phyloP scores from a whole-genome alignment of 2,113 vertebrate genomes.

The Stomatorhinus ivindoensis region DNA sequence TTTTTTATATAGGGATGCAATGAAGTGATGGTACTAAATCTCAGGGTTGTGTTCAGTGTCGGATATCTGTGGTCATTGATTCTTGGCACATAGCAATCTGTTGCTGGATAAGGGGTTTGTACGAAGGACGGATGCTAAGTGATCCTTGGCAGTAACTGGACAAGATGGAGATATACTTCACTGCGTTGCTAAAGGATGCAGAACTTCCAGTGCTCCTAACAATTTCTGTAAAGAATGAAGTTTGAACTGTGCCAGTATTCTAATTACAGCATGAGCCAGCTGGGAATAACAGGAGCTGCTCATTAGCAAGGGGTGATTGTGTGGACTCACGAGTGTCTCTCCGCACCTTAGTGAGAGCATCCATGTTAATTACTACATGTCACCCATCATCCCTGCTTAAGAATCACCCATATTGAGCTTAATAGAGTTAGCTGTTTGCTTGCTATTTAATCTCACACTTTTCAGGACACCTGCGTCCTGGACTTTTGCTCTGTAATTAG shows the following conservation, averaged over 20 bases:
- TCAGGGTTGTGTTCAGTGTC: neutral
- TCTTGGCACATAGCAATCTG: neutral
- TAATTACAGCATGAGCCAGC: neutral
- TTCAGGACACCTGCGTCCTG: neutral
- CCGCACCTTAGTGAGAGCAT: neutral
- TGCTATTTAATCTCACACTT: neutral
- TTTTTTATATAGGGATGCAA: neutral
- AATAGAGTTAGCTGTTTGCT: neutral
- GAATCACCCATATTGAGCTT: neutral
- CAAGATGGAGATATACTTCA: neutral
- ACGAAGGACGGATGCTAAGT: neutral
- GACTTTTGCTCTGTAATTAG: neutral
- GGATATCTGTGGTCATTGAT: neutral
- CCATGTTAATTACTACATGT: neutral
- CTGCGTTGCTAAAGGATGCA: too few relatives aligned
- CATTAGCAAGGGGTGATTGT: neutral
- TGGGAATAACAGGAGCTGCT: neutral
- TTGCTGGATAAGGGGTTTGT: neutral
- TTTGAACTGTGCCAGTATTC: neutral
- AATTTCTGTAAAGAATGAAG: neutral
- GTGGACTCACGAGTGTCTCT: neutral
- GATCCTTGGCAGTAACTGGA: neutral
- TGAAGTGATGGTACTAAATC: neutral
- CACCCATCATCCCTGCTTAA: neutral
- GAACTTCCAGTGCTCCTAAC: neutral